A percentile compares a stretch with the other conserved stretches of the same genome.
phyloP scores from a whole-genome alignment of 23 tunicate genomes.

The Phallusia fumigata region DNA sequence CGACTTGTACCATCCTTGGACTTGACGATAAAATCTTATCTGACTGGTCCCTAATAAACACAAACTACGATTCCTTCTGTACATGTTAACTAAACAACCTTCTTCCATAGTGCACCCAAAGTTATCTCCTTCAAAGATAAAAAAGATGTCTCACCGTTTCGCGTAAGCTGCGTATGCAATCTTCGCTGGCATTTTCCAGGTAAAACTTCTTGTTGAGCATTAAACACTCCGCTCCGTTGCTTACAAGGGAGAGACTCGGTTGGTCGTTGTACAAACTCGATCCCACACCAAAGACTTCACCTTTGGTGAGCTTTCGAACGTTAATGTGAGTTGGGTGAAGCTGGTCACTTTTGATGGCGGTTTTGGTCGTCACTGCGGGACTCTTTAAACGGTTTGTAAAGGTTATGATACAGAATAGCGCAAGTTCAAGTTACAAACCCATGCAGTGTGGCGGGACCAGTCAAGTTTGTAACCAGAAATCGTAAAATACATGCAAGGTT shows the following conservation, averaged over 20 bases:
- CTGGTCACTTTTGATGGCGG: not conserved
- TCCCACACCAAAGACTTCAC: slow-evolving; percentile 54
- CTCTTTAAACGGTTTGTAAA: slow-evolving; percentile 13
- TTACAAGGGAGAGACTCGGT: slow-evolving; percentile 65
- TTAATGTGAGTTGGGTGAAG: slow-evolving; percentile 57
- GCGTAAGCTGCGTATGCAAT: slow-evolving; percentile 46
- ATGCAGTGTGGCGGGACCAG: too few relatives aligned
- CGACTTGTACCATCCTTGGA: too few relatives aligned
- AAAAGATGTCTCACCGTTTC: slow-evolving; percentile 35
- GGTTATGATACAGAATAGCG: too few relatives aligned
- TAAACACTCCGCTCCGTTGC: slow-evolving; percentile 93
- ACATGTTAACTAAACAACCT: too few relatives aligned
- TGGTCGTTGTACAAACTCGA: slow-evolving; percentile 61
- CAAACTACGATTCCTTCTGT: too few relatives aligned
- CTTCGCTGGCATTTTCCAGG: slow-evolving; percentile 70
- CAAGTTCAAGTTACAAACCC: too few relatives aligned
- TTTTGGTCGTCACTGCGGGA: slow-evolving; percentile 9
- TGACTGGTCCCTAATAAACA: too few relatives aligned
- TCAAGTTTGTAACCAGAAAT: too few relatives aligned
- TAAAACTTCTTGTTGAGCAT: slow-evolving; percentile 85
- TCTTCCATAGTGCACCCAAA: not conserved
- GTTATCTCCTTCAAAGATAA: not conserved
- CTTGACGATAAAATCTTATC: too few relatives aligned
- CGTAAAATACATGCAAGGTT: too few relatives aligned
- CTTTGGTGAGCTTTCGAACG: slow-evolving; percentile 61